These are phyloP conservation scores for Nemopilema nomurai DNA, from an alignment of 30 jellyfish, hydroid and myxozoan genomes.

Conservation along the genomic window DNA sequence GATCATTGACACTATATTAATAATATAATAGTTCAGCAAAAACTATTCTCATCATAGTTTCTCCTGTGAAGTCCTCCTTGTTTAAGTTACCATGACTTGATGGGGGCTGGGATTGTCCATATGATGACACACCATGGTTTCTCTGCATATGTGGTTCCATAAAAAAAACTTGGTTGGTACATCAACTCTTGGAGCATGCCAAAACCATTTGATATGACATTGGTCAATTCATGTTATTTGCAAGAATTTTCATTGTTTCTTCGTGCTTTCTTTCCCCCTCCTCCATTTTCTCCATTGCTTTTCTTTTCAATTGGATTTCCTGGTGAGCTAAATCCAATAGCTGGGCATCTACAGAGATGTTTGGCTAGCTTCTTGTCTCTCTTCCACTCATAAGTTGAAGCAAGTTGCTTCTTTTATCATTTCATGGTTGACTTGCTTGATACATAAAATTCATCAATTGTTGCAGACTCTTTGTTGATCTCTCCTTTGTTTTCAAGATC, in stretches of 20 bases:
- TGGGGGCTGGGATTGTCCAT: slow-evolving; percentile 27
- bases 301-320: slow-evolving; percentile 13
- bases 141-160: slow-evolving; percentile 16
- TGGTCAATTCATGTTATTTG: slow-evolving; percentile 21
- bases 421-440: slow-evolving; percentile 16
- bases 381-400: slow-evolving; percentile 18
- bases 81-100: slow-evolving; percentile 4
- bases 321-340: slow-evolving; percentile 33
- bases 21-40: slow-evolving; percentile 2
- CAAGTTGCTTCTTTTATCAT: slow-evolving; percentile 20
- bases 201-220: slow-evolving; percentile 14
- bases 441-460: not conserved
- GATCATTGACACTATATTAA: slow-evolving; percentile 4
- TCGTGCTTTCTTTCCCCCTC: slow-evolving; percentile 31
- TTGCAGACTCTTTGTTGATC: not conserved
- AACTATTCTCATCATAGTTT: slow-evolving; percentile 10
- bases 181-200: slow-evolving; percentile 24
- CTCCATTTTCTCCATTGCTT: slow-evolving; percentile 24
- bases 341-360: slow-evolving; percentile 42
- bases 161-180: slow-evolving; percentile 11
- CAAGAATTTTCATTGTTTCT: slow-evolving; percentile 18
- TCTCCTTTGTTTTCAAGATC: slow-evolving; percentile 14
- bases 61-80: slow-evolving; percentile 14
- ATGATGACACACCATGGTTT: slow-evolving; percentile 15
- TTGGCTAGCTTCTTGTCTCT: slow-evolving; percentile 20